Evolutionary conservation across 2,888 invertebrate genomes (phyloP).

Genomic region (Eupithecia vulgata): DNA sequence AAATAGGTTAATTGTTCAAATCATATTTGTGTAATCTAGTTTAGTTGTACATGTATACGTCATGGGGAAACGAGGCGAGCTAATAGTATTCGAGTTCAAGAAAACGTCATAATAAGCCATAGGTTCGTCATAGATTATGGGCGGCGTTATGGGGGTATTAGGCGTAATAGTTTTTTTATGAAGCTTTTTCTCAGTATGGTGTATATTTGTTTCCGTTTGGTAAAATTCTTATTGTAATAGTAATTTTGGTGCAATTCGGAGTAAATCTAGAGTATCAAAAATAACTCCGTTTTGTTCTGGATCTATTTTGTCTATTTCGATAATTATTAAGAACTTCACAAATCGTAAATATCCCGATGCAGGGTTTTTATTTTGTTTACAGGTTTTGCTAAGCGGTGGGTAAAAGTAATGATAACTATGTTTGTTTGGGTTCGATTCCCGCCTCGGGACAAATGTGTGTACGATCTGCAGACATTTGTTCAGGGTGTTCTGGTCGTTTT

Average conservation of each 20-base stretch:
- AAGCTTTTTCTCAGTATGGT: background rate
- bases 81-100: background rate
- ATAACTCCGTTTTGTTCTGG: background rate
- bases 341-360: background rate
- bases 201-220: background rate
- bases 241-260: background rate
- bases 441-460: too few relatives aligned
- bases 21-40: conserved; percentile 9
- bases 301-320: background rate
- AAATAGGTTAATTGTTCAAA: conserved; percentile 14
- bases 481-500: too few relatives aligned
- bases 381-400: background rate
- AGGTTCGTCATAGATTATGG: background rate
- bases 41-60: background rate
- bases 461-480: too few relatives aligned
- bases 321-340: background rate
- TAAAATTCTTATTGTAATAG: background rate
- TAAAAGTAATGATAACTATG: background rate
- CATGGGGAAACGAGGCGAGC: background rate
- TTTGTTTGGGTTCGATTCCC: too few relatives aligned
- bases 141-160: background rate
- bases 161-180: background rate
- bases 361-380: background rate
- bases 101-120: background rate
- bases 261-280: background rate